Percentiles rank a stretch among this genome's conserved stretches.
These are phyloP conservation scores for Tigriopus japonicus DNA, from an alignment of 1,140 invertebrate genomes.

Conservation along the genomic window DNA sequence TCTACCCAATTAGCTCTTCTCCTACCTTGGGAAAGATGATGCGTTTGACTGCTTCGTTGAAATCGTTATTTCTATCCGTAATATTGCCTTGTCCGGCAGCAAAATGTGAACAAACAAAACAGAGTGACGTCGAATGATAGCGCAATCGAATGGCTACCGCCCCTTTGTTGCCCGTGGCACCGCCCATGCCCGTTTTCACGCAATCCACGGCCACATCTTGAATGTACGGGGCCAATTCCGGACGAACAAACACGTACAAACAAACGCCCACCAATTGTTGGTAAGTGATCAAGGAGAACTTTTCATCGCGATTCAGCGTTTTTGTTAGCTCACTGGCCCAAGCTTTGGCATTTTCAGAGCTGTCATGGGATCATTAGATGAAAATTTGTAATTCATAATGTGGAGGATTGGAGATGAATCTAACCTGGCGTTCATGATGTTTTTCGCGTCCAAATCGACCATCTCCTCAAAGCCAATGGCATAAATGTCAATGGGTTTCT, in stretches of 20 bases:
- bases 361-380: too few species aligned
- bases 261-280: constrained; percentile 96
- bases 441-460: constrained; percentile 93
- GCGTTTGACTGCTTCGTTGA: constrained; percentile 80
- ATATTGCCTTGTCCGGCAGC: constrained; percentile 93
- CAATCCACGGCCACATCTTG: constrained; percentile 81
- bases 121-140: constrained; percentile 75
- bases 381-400: too few species aligned
- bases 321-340: constrained; percentile 92
- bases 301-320: constrained; percentile 62
- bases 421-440: constrained; percentile 80
- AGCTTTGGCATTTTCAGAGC: constrained; percentile 81
- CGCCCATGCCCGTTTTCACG: constrained; percentile 93
- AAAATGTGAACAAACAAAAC: constrained; percentile 97
- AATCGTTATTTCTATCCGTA: constrained; percentile 88
- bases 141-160: constrained; percentile 85
- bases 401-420: too few species aligned
- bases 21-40: constrained; percentile 46
- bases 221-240: constrained; percentile 63
- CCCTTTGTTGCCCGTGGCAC: constrained; percentile 85
- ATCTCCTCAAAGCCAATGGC: constrained; percentile 99
- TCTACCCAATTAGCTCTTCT: too few species aligned
- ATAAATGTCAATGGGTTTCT: constrained; percentile 56
- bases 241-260: constrained; percentile 78
- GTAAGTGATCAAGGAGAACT: constrained; percentile 80